These are phyloP conservation scores for Melanotaenia trifasciata DNA, from an alignment of 2,797 vertebrate genomes.

Conservation along the genomic window DNA sequence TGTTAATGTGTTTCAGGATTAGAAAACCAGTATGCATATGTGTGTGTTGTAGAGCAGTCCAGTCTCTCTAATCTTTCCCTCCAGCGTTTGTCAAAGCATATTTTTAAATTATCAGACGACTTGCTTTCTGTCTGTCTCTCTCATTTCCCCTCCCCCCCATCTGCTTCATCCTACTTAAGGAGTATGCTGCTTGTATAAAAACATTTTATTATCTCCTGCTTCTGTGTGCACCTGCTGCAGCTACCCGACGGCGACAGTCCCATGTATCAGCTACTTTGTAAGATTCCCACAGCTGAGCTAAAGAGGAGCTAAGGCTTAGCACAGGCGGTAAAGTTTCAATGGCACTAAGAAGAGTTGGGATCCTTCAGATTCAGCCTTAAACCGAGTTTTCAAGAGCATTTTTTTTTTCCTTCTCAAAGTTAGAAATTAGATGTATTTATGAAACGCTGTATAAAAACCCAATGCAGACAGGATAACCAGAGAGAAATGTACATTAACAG, in stretches of 20 bases:
- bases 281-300: slow-evolving; percentile 45
- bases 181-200: slow-evolving; percentile 48
- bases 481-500: not conserved
- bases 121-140: slow-evolving; percentile 37
- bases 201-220: slow-evolving; percentile 46
- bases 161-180: slow-evolving; percentile 46
- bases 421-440: not conserved
- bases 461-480: not conserved
- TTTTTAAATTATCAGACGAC: slow-evolving; percentile 56
- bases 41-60: slow-evolving; percentile 45
- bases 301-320: slow-evolving; percentile 27
- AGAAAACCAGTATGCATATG: slow-evolving; percentile 53
- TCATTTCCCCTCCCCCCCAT: slow-evolving; percentile 15
- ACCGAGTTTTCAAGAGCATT: slow-evolving; percentile 39
- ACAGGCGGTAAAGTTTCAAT: slow-evolving; percentile 27
- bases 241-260: slow-evolving; percentile 32
- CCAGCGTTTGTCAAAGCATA: slow-evolving; percentile 56
- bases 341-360: slow-evolving; percentile 10
- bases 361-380: slow-evolving; percentile 16
- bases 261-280: slow-evolving; percentile 62
- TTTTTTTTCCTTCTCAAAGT: slow-evolving; percentile 5
- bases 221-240: slow-evolving; percentile 27
- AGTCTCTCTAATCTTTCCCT: slow-evolving; percentile 62
- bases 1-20: slow-evolving; percentile 79
- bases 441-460: not conserved